Conservation (phyloP, 2,888 invertebrate species). For the Drosophila seclusa region DNA sequence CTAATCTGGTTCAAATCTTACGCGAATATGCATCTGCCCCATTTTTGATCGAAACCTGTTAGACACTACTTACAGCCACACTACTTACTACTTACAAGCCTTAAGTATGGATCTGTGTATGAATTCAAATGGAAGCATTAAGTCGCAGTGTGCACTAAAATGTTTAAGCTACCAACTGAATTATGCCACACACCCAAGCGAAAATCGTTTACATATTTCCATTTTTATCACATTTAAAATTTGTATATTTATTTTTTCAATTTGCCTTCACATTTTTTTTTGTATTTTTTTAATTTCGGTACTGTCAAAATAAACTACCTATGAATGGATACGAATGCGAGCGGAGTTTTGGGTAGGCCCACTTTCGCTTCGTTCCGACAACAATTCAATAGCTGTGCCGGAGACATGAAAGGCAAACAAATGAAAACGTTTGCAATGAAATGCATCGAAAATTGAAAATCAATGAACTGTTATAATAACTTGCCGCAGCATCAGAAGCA, state of each 20-base stretch:
- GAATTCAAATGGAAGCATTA: conserved; percentile 40
- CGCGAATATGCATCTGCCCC: neutral
- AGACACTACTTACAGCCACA: neutral
- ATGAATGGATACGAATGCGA: conserved; percentile 53
- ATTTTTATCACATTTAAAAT: conserved; percentile 22
- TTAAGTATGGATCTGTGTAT: neutral
- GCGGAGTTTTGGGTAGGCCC: conserved; percentile 12
- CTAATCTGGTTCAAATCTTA: neutral
- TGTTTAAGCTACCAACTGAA: conserved; percentile 31
- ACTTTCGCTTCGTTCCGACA: conserved; percentile 36
- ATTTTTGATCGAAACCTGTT: neutral
- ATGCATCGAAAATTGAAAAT: conserved; percentile 80
- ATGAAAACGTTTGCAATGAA: conserved; percentile 63
- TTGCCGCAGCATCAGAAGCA: conserved; percentile 71
- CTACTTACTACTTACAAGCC: too few relatives aligned
- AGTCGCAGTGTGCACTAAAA: conserved; percentile 47
- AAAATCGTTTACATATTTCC: conserved; percentile 55
- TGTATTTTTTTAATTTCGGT: conserved; percentile 38
- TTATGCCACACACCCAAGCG: conserved; percentile 34
- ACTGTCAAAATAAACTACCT: conserved; percentile 61
- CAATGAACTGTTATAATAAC: conserved; percentile 82
- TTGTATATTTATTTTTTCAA: conserved; percentile 26
- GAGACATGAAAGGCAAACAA: conserved; percentile 59
- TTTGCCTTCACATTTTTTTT: neutral
- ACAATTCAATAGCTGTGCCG: neutral